Base-by-base conservation (phyloP, 2,113 vertebrate genomes). In the Morone saxatilis region DNA sequence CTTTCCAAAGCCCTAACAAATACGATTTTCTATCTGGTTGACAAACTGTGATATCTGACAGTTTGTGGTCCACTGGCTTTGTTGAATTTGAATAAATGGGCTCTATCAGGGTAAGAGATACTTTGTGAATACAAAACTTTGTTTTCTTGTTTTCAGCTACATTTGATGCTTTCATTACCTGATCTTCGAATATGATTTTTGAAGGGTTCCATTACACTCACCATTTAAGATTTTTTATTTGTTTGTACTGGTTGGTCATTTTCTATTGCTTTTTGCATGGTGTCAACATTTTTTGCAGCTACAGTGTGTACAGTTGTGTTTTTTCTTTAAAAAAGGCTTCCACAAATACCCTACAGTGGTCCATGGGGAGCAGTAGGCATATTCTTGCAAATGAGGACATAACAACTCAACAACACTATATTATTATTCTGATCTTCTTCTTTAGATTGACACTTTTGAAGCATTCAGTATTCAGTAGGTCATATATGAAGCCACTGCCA, bases 11-110 rank as follows among this genome's bases (percentile, higher is more conserved):
- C 70, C 20, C 4, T 17, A 22, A 72, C 53, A 81, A 69, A 76
- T 40, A 43, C 7, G 17, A 36, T 66, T 59, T 41, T 20, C 67
- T 61, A 6, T 65, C 20, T 61, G 45, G 40, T 25, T 48, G n/a
- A 67, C 20, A 70, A 48, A 73, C 51, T 72, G 19, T 65, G 22
- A 62, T 65, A 63, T 71, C 36, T 78, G 65, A 83, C 59, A 71
- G 51, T 31, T 41, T 25, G 22, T 60, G 20, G n/a, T 56, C 50
- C 17, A 65, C 41, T 48, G 71, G 9, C 40, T 62, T 38, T 63
- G 57, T 76, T 68, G 60, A 67, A 69, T 76, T 72, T 51, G 59
- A 53, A 56, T 71, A 53, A 62, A 50, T 72, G 6, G 22, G 43
- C 8, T 71, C 13, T 25, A 9, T 50, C 11, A 40, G 8, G 14